These are phyloP conservation scores for Lutjanus argentimaculatus DNA, from an alignment of 2,797 vertebrate genomes.

Conservation along the genomic window DNA sequence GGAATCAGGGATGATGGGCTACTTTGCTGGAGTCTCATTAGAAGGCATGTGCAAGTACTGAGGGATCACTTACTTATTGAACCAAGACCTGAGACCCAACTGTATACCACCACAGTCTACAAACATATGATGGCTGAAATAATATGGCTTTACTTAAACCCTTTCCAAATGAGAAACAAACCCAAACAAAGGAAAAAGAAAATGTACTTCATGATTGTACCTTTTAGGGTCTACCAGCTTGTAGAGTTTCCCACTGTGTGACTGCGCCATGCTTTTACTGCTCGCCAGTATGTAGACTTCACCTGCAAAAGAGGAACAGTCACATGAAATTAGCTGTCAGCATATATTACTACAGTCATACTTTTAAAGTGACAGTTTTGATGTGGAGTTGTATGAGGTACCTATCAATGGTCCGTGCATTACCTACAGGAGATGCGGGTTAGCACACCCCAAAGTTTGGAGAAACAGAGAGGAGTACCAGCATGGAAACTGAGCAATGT, in stretches of 20 bases:
- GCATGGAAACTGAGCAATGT: too few species aligned
- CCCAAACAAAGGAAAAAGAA: neutral
- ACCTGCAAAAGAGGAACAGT: slow-evolving; percentile 84
- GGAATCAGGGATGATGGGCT: slow-evolving; percentile 19
- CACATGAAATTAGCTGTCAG: slow-evolving; percentile 25
- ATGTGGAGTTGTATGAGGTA: too few species aligned
- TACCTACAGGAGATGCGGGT: too few species aligned
- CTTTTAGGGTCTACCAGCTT: slow-evolving; percentile 98
- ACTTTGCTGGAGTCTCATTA: slow-evolving; percentile 17
- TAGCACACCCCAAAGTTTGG: too few species aligned
- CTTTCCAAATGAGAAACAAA: slow-evolving; percentile 9
- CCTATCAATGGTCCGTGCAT: too few species aligned
- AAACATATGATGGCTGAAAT: slow-evolving; percentile 29
- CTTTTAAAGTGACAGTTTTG: too few species aligned
- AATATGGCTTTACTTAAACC: slow-evolving; percentile 10
- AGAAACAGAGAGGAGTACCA: too few species aligned
- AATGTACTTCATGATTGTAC: slow-evolving; percentile 76
- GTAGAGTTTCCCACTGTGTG: slow-evolving; percentile 97
- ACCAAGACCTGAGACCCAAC: slow-evolving; percentile 9
- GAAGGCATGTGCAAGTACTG: slow-evolving; percentile 3
- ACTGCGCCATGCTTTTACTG: slow-evolving; percentile 96
- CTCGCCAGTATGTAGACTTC: slow-evolving; percentile 97
- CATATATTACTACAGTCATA: too few species aligned
- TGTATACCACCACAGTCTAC: slow-evolving; percentile 28
- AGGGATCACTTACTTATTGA: slow-evolving; percentile 31